Percentiles rank a stretch among this genome's conserved stretches.
phyloP scores from a whole-genome alignment of 2,113 vertebrate genomes.

The Hemibagrus wyckioides region DNA sequence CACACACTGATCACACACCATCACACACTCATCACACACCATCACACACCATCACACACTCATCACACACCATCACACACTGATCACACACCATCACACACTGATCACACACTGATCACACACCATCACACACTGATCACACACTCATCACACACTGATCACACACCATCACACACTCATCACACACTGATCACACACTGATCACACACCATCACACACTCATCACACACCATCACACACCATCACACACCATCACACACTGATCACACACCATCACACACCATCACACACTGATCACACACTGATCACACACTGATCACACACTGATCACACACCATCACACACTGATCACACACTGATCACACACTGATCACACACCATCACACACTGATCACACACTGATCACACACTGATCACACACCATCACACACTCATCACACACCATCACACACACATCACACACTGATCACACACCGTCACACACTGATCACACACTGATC shows the following conservation, averaged over 20 bases:
- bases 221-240: too few relatives aligned
- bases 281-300: too few relatives aligned
- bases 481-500: too few relatives aligned
- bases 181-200: neutral
- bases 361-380: neutral
- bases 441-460: neutral
- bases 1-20: neutral
- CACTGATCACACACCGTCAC: neutral
- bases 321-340: too few relatives aligned
- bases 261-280: too few relatives aligned
- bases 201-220: neutral
- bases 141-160: neutral
- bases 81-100: neutral
- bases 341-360: neutral
- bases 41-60: neutral
- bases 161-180: neutral
- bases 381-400: neutral
- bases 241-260: neutral
- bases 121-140: too few relatives aligned
- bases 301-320: neutral
- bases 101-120: neutral
- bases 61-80: neutral
- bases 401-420: neutral
- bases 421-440: too few relatives aligned
- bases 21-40: neutral